Base-by-base conservation (phyloP, 2,888 invertebrate species). In the Clostera curtula region DNA sequence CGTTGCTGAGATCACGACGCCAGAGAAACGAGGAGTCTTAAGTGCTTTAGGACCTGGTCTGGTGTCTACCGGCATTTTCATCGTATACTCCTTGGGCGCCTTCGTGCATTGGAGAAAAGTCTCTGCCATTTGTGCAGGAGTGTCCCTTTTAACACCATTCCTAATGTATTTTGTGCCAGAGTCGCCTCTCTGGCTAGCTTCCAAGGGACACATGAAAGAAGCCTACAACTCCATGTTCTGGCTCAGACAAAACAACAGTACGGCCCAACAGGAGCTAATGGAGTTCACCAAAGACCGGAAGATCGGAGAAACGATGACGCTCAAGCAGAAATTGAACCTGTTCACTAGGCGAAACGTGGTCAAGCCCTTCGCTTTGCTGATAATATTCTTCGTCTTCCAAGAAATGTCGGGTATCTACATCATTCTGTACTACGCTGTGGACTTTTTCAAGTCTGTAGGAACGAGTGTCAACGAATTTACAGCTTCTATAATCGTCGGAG, bases 321-420 rank as follows among this genome's bases (percentile, higher is more conserved):
- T 84, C 32, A 64, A 46, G 31, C 62, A 83, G 32, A 84, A 83
- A 44, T 47, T 84, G 6, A 60, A 62, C 1, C 55, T 83, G 2
- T 75, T 85, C 45, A 79, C 80, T 26, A 73, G 83, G 25, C 72
- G 87, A 5, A 86, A 83, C 36, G 89, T 90, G 0, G 68, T 90
- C 40, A 90, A 89, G 52, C 91, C 92, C 0, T 91, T 91, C 60
- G 57, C 86, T 2, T 77, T 90, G 12, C 68, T 91, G 1, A 82
- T 91, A 2, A 61, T 85, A 0, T 91, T 91, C 68, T 88, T 91
- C 54, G 66, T 88, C 5, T 86, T 89, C 43, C 91, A 92, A 82
- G 91, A 91, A 57, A 80, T 90, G 53, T 90, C 90, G 0, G 91
- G 91, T 0, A 90, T 91, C 27, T 92, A 92, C 63, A 86, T 90